Conservation (phyloP, 2,797 vertebrate species). For the Cygnus olor region DNA sequence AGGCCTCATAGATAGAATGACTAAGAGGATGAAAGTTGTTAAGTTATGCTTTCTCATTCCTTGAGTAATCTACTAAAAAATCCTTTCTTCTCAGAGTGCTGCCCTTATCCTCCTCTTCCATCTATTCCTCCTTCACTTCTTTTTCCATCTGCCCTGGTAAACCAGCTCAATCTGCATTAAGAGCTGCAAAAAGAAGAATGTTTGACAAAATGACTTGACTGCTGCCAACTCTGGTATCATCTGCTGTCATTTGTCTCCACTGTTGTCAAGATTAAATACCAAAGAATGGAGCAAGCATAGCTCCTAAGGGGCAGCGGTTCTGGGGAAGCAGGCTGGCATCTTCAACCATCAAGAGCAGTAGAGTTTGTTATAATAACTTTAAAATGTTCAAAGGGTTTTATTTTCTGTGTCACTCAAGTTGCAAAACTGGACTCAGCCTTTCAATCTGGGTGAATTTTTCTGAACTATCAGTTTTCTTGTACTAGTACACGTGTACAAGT, state of each 20-base stretch:
- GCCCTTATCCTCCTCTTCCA: conserved; percentile 5
- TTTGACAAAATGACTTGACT: conserved; percentile 23
- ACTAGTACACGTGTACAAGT: not conserved
- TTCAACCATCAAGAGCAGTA: fast-evolving
- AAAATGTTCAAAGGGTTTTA: not conserved
- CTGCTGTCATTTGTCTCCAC: not conserved
- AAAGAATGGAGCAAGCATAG: not conserved
- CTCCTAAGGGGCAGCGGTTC: not conserved
- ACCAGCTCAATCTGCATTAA: conserved; percentile 3
- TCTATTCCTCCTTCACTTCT: conserved; percentile 8
- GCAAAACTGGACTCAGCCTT: not conserved
- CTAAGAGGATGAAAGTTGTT: not conserved
- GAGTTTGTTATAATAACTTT: not conserved
- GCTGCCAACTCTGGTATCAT: not conserved
- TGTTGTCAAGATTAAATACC: conserved; percentile 16
- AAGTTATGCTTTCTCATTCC: not conserved
- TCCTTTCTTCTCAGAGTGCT: not conserved
- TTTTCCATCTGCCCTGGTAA: not conserved
- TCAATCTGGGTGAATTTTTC: not conserved
- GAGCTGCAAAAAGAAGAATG: not conserved
- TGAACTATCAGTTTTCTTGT: not conserved
- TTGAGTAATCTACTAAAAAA: not conserved
- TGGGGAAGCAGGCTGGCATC: not conserved
- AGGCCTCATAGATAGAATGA: not conserved
- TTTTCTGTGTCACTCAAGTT: not conserved